A percentile compares a stretch with the other conserved stretches of the same genome.
These are phyloP conservation scores for Philopedon plagiatum DNA, from an alignment of 2,888 invertebrate genomes.

Conservation along the genomic window DNA sequence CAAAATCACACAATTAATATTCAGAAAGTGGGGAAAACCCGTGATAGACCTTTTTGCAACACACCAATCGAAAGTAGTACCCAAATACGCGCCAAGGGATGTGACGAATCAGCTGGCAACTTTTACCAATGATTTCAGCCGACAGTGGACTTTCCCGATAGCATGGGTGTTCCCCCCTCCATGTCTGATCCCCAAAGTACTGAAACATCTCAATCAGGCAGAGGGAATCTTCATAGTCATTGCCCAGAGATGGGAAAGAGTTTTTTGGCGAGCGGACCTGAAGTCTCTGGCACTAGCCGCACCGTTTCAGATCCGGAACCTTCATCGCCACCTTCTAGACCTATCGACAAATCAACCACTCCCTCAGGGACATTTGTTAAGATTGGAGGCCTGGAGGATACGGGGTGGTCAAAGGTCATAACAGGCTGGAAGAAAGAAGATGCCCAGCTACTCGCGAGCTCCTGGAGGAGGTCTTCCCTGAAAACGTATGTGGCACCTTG, in stretches of 20 bases:
- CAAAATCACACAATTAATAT: conserved; percentile 32
- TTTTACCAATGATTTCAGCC: conserved; percentile 52
- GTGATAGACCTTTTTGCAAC: conserved; percentile 51
- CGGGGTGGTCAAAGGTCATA: conserved; percentile 42
- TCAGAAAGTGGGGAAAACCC: conserved; percentile 49
- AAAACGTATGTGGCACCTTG: conserved; percentile 35
- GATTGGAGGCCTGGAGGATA: conserved; percentile 51
- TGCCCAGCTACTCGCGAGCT: conserved; percentile 11
- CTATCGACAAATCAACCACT: not conserved
- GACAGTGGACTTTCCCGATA: conserved; percentile 38
- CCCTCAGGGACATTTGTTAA: conserved; percentile 20
- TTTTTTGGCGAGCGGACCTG: conserved; percentile 59
- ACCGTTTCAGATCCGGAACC: conserved; percentile 32
- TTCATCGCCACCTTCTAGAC: conserved; percentile 27
- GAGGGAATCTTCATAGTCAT: conserved; percentile 55
- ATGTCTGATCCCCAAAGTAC: no score
- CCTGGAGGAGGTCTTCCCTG: conserved; percentile 39
- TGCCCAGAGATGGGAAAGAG: conserved; percentile 53
- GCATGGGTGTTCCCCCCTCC: conserved; percentile 60
- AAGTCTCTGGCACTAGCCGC: conserved; percentile 56
- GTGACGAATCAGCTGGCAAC: conserved; percentile 40
- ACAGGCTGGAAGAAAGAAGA: conserved; percentile 20
- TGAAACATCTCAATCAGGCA: no score
- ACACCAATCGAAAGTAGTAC: conserved; percentile 48
- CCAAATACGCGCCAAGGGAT: conserved; percentile 41